phyloP scores from a whole-genome alignment of 2,888 invertebrate species.

The Cerastoderma edule region DNA sequence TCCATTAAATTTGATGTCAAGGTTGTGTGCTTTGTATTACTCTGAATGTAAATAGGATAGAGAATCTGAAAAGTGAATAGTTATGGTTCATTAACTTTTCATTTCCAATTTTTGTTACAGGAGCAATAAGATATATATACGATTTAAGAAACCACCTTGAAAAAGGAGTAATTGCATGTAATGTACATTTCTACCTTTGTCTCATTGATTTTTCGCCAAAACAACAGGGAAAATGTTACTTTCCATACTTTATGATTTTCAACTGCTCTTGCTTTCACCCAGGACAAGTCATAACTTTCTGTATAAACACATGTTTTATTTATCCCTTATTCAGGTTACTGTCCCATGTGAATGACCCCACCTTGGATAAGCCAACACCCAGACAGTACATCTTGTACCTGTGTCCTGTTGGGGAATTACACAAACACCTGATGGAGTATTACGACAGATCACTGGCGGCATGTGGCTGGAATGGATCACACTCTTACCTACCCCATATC shows the following conservation, averaged over 20 bases:
- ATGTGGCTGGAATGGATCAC: conserved; percentile 95
- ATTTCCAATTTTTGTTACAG: too few relatives aligned
- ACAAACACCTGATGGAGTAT: conserved; percentile 89
- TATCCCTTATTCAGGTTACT: conserved; percentile 86
- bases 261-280: too few relatives aligned
- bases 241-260: too few relatives aligned
- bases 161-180: too few relatives aligned
- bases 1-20: too few relatives aligned
- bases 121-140: too few relatives aligned
- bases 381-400: conserved; percentile 95
- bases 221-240: too few relatives aligned
- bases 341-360: conserved; percentile 94
- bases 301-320: neutral
- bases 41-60: too few relatives aligned
- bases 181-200: neutral
- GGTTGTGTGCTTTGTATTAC: too few relatives aligned
- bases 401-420: conserved; percentile 91
- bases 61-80: too few relatives aligned
- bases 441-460: conserved; percentile 88
- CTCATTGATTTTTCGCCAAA: neutral
- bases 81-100: too few relatives aligned
- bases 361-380: conserved; percentile 90
- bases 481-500: conserved; percentile 95
- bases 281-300: neutral
- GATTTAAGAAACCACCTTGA: too few relatives aligned